Base-by-base conservation (phyloP, 2,113 vertebrate species). In the Crotalus tigris region DNA sequence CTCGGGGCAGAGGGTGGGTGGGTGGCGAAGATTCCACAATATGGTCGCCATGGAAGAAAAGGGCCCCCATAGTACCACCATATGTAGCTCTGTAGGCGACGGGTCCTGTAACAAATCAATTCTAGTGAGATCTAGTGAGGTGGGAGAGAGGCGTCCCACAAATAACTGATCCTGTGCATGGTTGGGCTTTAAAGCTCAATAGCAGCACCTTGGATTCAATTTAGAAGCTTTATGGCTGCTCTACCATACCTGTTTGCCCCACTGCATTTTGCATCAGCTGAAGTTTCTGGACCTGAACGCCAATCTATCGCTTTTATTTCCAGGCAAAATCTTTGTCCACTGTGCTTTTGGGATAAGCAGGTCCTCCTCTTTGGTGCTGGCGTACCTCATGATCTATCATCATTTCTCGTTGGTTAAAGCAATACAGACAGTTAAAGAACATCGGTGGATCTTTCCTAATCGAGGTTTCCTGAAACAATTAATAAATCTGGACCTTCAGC, bases 311-410 rank as follows among this genome's bases (percentile, higher is more conserved):
- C 88, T 91, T 90, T 95, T 95, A 90, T 93, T 94, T 94, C 9
- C 96, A 99, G 99, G 98, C 91, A 99, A 99, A 96, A 97, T 99
- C 94, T 97, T 99, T 95, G 99, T 99, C 95, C 99, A 99, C 85
- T 99, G 99, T 96, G 99, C 99, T 90, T 98, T 99, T 96, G 99
- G 99, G 95, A 98, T 99, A 97, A 99, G 99, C 96, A 98, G 99
- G 69, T 99, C 99, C 0, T 99, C 99, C 92, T 98, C 99, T 0
- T 96, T 99, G 95, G 99, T 99, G 88, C 95, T 99, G 95, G 99
- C 99, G 0, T 99, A 99, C 94, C 99, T 99, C 94, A 99, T 99
- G 99, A 98, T 99, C 93, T 98, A 98, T 95, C 98, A 90, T 90
- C 24, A 64, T 64, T 64, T 90, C 24, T 64, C 89, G 8, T 64